Conservation (phyloP, 1,140 invertebrate genomes). For the Gonatopus flavifemur region DNA sequence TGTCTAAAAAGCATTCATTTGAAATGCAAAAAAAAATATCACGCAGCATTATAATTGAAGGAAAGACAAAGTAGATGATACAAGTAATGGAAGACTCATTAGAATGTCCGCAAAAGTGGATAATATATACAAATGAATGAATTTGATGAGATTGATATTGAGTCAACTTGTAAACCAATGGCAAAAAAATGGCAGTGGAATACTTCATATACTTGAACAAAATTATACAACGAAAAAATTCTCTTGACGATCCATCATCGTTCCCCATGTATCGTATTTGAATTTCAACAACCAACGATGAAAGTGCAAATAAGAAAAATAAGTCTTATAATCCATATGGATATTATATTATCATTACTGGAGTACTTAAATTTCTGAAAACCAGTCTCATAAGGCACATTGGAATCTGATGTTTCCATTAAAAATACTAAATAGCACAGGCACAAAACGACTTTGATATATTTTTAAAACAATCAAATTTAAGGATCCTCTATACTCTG, state of each 20-base stretch:
- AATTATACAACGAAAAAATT: no score
- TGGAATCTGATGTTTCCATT: no score
- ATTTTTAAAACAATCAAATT: no score
- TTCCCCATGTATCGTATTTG: no score
- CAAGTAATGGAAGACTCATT: conserved; percentile 28
- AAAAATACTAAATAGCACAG: no score
- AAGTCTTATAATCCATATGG: conserved; percentile 20
- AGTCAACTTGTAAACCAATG: background rate
- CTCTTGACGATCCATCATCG: no score
- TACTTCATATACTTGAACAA: conserved; percentile 18
- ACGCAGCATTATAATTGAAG: conserved; percentile 19
- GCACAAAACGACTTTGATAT: no score
- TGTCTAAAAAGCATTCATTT: conserved; percentile 17
- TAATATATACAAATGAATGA: conserved; percentile 20
- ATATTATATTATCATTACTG: conserved; percentile 19
- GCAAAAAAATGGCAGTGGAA: conserved; percentile 10
- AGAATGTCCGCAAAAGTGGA: conserved; percentile 14
- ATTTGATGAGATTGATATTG: conserved; percentile 16
- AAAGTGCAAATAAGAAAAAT: no score
- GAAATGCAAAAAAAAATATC: conserved; percentile 15
- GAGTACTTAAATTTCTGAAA: conserved; percentile 8
- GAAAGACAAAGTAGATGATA: conserved; percentile 10
- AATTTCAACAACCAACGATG: no score
- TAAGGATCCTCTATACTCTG: no score
- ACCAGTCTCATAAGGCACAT: conserved; percentile 20